phyloP scores from a whole-genome alignment of 2,888 invertebrate species.

The Heliconius sara region DNA sequence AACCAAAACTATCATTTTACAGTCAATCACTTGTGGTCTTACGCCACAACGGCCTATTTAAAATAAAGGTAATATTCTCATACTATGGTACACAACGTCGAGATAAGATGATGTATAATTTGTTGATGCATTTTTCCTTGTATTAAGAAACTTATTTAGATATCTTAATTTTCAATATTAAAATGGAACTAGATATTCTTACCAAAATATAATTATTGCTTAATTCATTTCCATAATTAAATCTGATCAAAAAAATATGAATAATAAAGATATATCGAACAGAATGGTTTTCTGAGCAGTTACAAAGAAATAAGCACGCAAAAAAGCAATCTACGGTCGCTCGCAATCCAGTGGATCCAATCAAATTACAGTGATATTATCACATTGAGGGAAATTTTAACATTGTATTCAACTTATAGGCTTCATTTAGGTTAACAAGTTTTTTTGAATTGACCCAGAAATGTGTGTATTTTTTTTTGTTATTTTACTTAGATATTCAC shows the following conservation, averaged over 20 bases:
- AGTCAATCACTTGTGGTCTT: too few species aligned
- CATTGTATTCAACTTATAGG: conserved; percentile 30
- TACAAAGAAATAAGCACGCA: conserved; percentile 40
- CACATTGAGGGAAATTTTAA: conserved; percentile 35
- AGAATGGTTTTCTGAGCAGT: conserved; percentile 29
- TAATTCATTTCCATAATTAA: conserved; percentile 9
- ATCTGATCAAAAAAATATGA: neutral
- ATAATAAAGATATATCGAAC: conserved; percentile 29
- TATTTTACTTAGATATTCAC: neutral
- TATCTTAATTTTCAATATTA: neutral
- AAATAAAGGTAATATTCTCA: too few species aligned
- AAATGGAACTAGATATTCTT: neutral
- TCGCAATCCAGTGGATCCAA: conserved; percentile 39
- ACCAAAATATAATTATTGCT: neutral
- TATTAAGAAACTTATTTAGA: neutral
- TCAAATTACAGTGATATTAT: conserved; percentile 40
- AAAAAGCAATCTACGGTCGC: conserved; percentile 38
- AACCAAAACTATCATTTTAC: too few species aligned
- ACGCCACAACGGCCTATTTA: too few species aligned
- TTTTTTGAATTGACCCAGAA: conserved; percentile 8
- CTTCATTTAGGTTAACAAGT: conserved; percentile 15
- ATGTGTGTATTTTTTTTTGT: neutral
- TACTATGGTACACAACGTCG: too few species aligned
- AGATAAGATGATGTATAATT: too few species aligned
- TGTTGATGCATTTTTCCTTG: neutral